Conservation (phyloP, 2,888 invertebrate genomes). For the Eupithecia inturbata region DNA sequence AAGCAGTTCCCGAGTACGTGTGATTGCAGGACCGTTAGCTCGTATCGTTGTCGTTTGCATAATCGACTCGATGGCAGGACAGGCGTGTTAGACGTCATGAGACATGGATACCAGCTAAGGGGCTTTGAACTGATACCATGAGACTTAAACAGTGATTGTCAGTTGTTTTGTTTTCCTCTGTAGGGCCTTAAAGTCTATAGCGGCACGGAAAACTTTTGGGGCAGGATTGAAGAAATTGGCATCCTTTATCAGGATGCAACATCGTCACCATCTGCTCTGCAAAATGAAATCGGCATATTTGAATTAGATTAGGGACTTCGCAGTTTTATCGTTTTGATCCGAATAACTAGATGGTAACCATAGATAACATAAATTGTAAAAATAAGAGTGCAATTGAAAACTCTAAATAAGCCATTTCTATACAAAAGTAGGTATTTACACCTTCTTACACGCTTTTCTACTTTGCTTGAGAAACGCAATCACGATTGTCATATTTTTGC, state of each 20-base stretch:
- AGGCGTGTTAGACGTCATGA: conserved; percentile 24
- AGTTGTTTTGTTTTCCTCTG: conserved; percentile 5
- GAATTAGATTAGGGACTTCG: neutral
- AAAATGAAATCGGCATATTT: neutral
- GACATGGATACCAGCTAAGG: conserved; percentile 17
- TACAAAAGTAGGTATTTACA: conserved; percentile 1
- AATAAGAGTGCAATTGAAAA: neutral
- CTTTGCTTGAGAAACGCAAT: neutral
- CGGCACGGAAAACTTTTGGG: neutral
- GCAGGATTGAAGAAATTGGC: neutral
- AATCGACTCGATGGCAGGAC: conserved; percentile 36
- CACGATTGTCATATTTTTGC: conserved; percentile 1
- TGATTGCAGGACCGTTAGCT: conserved; percentile 19
- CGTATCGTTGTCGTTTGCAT: conserved; percentile 45
- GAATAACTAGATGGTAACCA: neutral
- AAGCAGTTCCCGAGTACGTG: conserved; percentile 27
- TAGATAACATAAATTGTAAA: neutral
- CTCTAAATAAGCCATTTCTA: conserved; percentile 6
- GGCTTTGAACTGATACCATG: conserved; percentile 13
- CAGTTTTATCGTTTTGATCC: neutral
- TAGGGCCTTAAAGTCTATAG: neutral
- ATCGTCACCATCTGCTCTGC: neutral
- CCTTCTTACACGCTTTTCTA: conserved; percentile 14
- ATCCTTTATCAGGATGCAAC: neutral
- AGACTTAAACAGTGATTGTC: conserved; percentile 13